Evolutionary conservation across 1,140 invertebrate species (phyloP).

Genomic region (Brachystomella parvula): DNA sequence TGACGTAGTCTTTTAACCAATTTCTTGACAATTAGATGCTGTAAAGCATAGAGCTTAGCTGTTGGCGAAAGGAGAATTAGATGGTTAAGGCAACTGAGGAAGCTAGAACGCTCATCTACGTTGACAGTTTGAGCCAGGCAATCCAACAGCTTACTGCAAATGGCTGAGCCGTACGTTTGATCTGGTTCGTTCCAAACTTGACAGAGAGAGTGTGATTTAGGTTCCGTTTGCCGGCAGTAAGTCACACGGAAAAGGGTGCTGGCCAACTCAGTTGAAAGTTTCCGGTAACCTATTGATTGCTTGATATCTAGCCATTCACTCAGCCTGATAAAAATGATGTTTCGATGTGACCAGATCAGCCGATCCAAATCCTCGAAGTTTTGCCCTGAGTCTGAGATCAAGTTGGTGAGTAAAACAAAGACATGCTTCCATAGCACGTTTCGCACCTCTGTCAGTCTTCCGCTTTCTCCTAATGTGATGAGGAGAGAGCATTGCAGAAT

Average conservation of each 20-base stretch:
- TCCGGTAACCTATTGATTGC: constrained; percentile 13
- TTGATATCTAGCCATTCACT: constrained; percentile 22
- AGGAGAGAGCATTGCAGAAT: not conserved
- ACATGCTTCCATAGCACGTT: constrained; percentile 26
- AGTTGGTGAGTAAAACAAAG: constrained; percentile 21
- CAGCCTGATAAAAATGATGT: constrained; percentile 19
- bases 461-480: not conserved
- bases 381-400: constrained; percentile 24
- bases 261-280: constrained; percentile 6
- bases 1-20: constrained; percentile 13
- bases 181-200: constrained; percentile 16
- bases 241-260: not conserved
- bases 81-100: constrained; percentile 10
- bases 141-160: constrained; percentile 17
- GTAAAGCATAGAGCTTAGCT: constrained; percentile 21
- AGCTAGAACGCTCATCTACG: constrained; percentile 16
- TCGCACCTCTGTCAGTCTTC: not conserved
- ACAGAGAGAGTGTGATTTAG: constrained; percentile 9
- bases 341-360: constrained; percentile 24
- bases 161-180: constrained; percentile 16
- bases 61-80: constrained; percentile 18
- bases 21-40: constrained; percentile 8
- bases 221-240: not conserved
- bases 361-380: constrained; percentile 35
- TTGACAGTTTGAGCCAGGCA: constrained; percentile 18